Evolutionary conservation across 1,140 invertebrate species (phyloP), one percentile per base, ranked within the genome.

Genomic region (Atta cephalotes): DNA sequence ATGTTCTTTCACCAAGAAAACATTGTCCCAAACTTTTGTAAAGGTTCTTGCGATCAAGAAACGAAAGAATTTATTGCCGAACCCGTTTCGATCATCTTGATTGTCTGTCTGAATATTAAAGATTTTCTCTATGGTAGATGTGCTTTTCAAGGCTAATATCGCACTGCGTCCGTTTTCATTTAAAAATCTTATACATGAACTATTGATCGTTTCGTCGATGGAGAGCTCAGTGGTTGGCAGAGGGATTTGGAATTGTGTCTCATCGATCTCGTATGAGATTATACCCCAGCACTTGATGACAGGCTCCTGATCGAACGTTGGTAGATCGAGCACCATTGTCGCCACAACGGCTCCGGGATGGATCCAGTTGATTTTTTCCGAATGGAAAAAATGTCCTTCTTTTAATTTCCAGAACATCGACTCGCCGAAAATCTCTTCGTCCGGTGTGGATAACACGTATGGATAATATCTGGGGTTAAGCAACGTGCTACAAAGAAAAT

Each of bases 221-320:
- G 58, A 63, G 18, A 95, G 81, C 6, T 60, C 80, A 3, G 93
- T 81, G 0, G 76, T 21, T 0, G 93, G 88, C 1, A 94, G 58
- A 0, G 91, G 81, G 0, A 92, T 88, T 87, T 95, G 95, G 6
- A 93, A 89, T 35, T 91, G 71, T 18, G 87, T 92, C 5, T 92
- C 93, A 14, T 92, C 92, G 7, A 92, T 79, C 10, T 92, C 88
- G 31, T 93, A 95, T 12, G 87, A 88, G 14, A 95, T 90, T n/a
- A 88, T 92, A 1, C 93, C 93, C 35, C 86, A 91, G 2, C 87
- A 89, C 12, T 93, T 71, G 21, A 89, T 68, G n/a, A 63, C 7
- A 0, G 90, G 2, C 0, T 86, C 25, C 0, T 87, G 56, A 9
- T 91, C 77, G 28, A 95, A 95, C 18, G 51, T 79, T 0, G 95